A percentile compares a stretch with the other conserved stretches of the same genome.
Conservation (phyloP, 2,113 vertebrate species). For the Nipponia nippon region DNA sequence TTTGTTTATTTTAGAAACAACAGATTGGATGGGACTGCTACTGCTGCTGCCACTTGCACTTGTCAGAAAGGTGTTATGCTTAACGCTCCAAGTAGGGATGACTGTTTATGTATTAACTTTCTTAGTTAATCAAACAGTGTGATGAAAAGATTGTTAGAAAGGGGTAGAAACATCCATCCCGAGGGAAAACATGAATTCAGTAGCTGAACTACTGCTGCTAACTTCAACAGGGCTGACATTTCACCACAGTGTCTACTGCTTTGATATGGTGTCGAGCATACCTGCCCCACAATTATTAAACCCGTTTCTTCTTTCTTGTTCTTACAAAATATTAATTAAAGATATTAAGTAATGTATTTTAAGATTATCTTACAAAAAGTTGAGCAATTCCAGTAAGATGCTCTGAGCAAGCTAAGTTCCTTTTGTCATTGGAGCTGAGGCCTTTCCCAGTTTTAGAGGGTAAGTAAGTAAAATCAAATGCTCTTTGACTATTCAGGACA, state of each 20-base stretch:
- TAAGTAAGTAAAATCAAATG: background rate
- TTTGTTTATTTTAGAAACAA: background rate
- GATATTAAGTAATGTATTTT: background rate
- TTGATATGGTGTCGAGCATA: background rate
- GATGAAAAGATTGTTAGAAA: background rate
- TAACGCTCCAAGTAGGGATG: background rate
- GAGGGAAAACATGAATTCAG: background rate
- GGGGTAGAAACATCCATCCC: background rate
- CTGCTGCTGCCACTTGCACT: background rate
- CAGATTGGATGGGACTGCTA: background rate
- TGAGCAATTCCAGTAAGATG: background rate
- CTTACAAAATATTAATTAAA: background rate
- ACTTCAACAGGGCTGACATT: background rate
- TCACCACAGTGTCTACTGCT: background rate
- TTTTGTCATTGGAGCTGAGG: background rate
- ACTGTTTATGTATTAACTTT: background rate
- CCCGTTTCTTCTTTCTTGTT: background rate
- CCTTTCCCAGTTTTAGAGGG: background rate
- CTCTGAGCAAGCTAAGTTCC: background rate
- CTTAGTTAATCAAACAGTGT: background rate
- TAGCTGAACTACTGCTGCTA: background rate
- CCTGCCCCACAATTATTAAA: background rate
- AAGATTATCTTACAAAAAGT: background rate
- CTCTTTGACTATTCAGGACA: background rate
- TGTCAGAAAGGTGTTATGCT: background rate